Evolutionary conservation across 2,797 vertebrate genomes (phyloP), one percentile per base, ranked within the genome.

Genomic region (Sciurus carolinensis): DNA sequence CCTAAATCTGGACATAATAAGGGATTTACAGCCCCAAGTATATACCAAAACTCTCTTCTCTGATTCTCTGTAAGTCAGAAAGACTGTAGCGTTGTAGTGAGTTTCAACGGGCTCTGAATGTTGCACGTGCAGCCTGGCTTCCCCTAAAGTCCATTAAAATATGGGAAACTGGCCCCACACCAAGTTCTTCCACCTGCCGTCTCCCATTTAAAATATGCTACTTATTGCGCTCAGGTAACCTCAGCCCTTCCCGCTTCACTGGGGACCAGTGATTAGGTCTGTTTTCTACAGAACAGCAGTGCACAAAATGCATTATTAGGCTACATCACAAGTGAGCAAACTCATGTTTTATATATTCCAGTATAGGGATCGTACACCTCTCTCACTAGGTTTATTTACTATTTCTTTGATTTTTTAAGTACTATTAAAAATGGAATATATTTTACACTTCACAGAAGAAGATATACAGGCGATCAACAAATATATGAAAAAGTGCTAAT

Each of bases 161-260:
- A 12, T 2, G 5, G 33, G 57, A 62, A 64, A 33, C 26, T 26
- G n/a, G 75, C 3, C 13, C 1, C 24, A 50, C 30, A 22, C n/a
- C 54, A 11, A 26, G 12, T 0, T 69, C 1, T 28, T 28, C 20
- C 6, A 73, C 17, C 24, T 6, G 7, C 7, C 0, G 8, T 54
- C n/a, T 69, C 28, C 8, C 33, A 62, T 62, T 57, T 54, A 50
- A 86, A 83, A 82, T 26, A 62, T 77, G 13, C 30, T 54, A 39
- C 3, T 42, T 62, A 33, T n/a, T 36, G 20, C 5, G 20, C 13
- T 91, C 62, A 26, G 0, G 9, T 66, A 24, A 91, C 22, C 73
- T 91, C 36, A 87, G 73, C 15, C 10, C 2, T 81, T 26, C 4
- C 59, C 33, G 6, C 20, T 30, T 26, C 47, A 52, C 14, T 14